Base-by-base conservation (phyloP, 2,113 vertebrate genomes). In the Geococcyx californianus region DNA sequence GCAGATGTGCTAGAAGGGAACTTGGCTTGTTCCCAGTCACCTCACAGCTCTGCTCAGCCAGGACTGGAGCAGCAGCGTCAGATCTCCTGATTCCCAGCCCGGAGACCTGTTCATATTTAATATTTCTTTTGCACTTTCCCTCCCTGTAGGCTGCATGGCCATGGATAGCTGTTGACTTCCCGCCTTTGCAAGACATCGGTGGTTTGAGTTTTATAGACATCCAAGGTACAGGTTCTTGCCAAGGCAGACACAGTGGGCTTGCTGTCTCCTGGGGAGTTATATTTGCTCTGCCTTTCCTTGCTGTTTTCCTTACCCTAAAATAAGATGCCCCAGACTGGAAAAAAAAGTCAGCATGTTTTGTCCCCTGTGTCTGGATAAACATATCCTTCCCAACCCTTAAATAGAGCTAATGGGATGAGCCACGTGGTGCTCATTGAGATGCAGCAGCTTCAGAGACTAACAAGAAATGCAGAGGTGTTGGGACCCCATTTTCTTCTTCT, bases 261-360 rank as follows among this genome's bases (percentile, higher is more conserved):
- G 76, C 83, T 93, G 93, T 74, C 90, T 92, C 72, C 76, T 24
- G 28, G 19, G 60, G 34, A 89, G 90, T 89, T 96, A 90, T 90
- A 95, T 96, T 95, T 95, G 72, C 84, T 87, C 52, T 90, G 78
- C 73, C 76, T 81, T 80, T 60, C 72, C 49, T 64, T 51, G 49
- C 62, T 96, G 90, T 90, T 97, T 95, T 81, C 76, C 73, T 87
- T 81, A 74, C 64, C 16, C 83, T 75, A 95, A 96, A 96, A 94
- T 93, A 96, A 93, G 83, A 84, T 38, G 45, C 33, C 79, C 40
- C 36, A 86, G 88, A 75, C 73, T 52, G 6, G 11, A 13, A 7
- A 16, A 10, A 34, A 33, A 9, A 49, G 33, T 3, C n/a, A 70
- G 24, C 3, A 1, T 90, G 56, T 93, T 96, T 95, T 90, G 18